Evolutionary conservation across 53 echinoderm and acorn worm species (phyloP), one percentile per base, ranked within the genome.

Genomic region (Mesocentrotus franciscanus): DNA sequence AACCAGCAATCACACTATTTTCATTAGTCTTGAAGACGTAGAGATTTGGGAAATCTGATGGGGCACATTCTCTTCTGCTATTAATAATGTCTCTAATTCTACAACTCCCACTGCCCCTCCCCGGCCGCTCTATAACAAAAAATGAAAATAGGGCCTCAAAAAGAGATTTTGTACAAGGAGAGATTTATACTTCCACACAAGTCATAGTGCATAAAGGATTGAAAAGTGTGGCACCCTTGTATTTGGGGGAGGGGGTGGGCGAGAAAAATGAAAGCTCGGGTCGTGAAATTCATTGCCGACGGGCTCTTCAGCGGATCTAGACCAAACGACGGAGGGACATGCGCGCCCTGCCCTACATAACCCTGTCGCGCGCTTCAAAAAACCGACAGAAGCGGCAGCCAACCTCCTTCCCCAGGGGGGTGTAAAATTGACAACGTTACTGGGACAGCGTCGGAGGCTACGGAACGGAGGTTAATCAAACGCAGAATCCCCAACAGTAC

Each of bases 391-490:
- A 15, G 9, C 10, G 32, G 8, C 61, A 42, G 71, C 27, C 92
- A 92, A 75, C 92, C 74, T 71, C 92, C n/a, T 55, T 56, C 92
- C 92, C 75, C 66, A 91, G 92, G 74, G 26, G 61, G 81, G 81
- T 93, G 81, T 35, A 4, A 42, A 27, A 57, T 93, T 76, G 58
- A 93, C 93, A 93, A 81, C 81, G 60, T 91, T 66, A 81, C 55
- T 33, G 93, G 93, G 34, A 66, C 60, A 81, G 60, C 15, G 93
- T 78, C 93, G 78, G 60, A n/a, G 62, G 93, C 79, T 58, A 78
- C 81, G 60, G 93, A 93, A 61, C 81, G 79, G 93, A 93, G 62
- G 93, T 93, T 93, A 93, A 93, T 93, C 78, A 93, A 93, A 93
- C 78, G 61, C 34, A 61, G 93, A 93, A 93, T 93, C 66, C 91